A percentile compares a stretch with the other conserved stretches of the same genome.
These are phyloP conservation scores for Hirundo rustica DNA, from an alignment of 2,797 vertebrate species.

Conservation along the genomic window DNA sequence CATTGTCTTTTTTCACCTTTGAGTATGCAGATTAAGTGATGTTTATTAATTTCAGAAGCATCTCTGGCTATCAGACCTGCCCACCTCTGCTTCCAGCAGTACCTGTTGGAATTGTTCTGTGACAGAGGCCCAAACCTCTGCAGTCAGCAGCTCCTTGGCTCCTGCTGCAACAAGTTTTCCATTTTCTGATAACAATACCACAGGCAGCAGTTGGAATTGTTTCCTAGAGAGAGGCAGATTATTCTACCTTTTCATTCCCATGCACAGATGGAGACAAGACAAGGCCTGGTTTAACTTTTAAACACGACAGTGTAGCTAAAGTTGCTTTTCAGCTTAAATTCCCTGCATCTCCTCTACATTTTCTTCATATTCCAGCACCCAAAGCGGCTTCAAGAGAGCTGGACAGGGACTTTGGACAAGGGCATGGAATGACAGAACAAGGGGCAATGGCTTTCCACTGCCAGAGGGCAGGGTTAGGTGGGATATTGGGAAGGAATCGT, in stretches of 20 bases:
- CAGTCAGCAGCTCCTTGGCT: not conserved
- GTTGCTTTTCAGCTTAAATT: not conserved
- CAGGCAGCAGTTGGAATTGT: not conserved
- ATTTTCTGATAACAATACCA: not conserved
- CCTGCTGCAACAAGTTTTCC: not conserved
- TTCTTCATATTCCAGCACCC: not conserved
- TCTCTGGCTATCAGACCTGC: not conserved
- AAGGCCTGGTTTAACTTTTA: not conserved
- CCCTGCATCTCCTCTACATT: not conserved
- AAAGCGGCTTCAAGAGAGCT: not conserved
- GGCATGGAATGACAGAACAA: not conserved
- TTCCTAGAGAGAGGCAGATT: not conserved
- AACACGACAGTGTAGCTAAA: not conserved
- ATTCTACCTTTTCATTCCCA: not conserved
- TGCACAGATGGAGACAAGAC: conserved; percentile 10
- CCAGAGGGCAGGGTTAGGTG: not conserved
- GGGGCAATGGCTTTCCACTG: not conserved
- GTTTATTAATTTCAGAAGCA: not conserved
- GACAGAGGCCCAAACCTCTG: not conserved
- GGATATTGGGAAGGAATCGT: not conserved
- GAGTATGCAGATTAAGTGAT: not conserved
- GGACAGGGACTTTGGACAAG: not conserved
- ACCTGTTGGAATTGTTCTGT: not conserved
- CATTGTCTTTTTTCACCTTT: not conserved
- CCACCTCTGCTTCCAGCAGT: not conserved